Evolutionary conservation across 2,113 vertebrate species (phyloP).

Genomic region (Albula goreensis): DNA sequence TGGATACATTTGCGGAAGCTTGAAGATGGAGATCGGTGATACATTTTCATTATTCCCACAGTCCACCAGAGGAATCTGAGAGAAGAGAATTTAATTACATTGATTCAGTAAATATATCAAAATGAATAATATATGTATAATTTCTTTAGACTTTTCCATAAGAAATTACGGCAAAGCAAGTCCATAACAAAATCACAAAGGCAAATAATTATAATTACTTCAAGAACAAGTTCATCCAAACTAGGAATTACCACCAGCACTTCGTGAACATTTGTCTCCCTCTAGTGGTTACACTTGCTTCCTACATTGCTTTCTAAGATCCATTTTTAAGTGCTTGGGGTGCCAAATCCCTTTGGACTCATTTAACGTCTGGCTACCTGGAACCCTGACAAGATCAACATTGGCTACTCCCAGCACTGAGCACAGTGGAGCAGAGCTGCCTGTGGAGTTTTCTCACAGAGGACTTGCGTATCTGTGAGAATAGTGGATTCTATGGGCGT

Average conservation of each 20-base stretch:
- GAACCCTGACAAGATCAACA: constrained; percentile 44
- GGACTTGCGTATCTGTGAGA: not conserved
- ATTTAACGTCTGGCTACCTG: constrained; percentile 37
- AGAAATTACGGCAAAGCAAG: no score
- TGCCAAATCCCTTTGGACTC: constrained; percentile 42
- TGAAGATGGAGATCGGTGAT: constrained; percentile 81
- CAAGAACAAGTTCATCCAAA: no score
- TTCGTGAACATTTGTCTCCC: not conserved
- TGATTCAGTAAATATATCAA: not conserved
- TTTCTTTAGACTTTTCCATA: no score
- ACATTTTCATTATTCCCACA: constrained; percentile 86
- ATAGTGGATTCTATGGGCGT: not conserved
- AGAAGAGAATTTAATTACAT: constrained; percentile 19
- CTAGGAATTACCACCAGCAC: not conserved
- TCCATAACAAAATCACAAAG: no score
- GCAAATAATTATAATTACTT: no score
- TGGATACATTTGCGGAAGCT: constrained; percentile 68
- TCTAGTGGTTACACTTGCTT: not conserved
- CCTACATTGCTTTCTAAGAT: not conserved
- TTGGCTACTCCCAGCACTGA: constrained; percentile 1
- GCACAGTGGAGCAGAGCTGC: not conserved
- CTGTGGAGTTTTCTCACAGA: not conserved
- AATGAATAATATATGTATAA: no score
- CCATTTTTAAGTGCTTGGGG: no score
- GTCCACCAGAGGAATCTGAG: constrained; percentile 89